Evolutionary conservation across 2,888 invertebrate species (phyloP).

Genomic region (Gastracanthus pulcherrimus): DNA sequence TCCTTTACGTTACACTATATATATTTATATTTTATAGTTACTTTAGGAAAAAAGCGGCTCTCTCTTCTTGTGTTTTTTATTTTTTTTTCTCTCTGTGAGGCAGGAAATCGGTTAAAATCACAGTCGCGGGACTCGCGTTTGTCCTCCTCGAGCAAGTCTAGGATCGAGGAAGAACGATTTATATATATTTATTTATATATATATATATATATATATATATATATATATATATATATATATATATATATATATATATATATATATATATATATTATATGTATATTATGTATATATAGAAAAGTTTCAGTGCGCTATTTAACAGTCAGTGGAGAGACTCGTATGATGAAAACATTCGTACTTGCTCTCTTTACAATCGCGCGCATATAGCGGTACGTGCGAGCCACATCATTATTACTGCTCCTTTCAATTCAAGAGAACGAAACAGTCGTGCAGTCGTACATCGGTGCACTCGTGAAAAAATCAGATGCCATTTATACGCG

Average conservation of each 20-base stretch:
- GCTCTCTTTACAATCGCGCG: no score
- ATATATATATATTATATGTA: constrained; percentile 26
- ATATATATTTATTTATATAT: constrained; percentile 12
- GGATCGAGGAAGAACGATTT: constrained; percentile 23
- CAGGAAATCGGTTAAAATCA: constrained; percentile 58
- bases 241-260: constrained; percentile 37
- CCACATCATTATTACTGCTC: no score
- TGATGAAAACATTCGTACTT: background rate
- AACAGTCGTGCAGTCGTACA: no score
- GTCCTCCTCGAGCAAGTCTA: constrained; percentile 16
- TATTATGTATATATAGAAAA: constrained; percentile 47
- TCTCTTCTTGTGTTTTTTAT: background rate
- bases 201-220: constrained; percentile 30
- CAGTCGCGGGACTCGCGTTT: constrained; percentile 54
- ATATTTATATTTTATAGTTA: constrained; percentile 24
- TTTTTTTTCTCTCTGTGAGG: constrained; percentile 38
- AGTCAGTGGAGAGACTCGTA: constrained; percentile 34
- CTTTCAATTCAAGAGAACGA: no score
- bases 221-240: constrained; percentile 24
- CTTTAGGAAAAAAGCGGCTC: constrained; percentile 47
- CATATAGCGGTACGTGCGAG: no score
- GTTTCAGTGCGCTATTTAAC: constrained; percentile 44
- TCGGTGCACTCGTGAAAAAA: no score
- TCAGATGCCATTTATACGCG: no score
- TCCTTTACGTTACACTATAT: background rate